phyloP scores from a whole-genome alignment of 2,797 vertebrate species.

The Ctenopoma multispine region DNA sequence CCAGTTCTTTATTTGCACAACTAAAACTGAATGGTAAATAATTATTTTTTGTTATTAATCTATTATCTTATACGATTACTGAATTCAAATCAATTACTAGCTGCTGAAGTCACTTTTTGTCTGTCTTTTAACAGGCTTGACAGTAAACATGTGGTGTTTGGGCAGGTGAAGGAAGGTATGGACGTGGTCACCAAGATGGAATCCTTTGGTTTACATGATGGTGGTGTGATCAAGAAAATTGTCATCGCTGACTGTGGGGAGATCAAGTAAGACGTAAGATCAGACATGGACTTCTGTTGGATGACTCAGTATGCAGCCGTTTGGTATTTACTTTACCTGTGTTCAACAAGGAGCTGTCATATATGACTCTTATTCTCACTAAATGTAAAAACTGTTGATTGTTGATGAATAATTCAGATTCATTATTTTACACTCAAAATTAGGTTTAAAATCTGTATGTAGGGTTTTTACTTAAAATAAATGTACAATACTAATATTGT shows the following conservation, averaged over 20 bases:
- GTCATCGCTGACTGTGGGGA: constrained; percentile 93
- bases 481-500: background rate
- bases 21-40: constrained; percentile 93
- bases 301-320: constrained; percentile 24
- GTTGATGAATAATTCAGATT: background rate
- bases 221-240: constrained; percentile 92
- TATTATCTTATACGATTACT: too few relatives aligned
- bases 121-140: constrained; percentile 87
- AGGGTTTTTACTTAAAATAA: background rate
- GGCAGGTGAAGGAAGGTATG: constrained; percentile 93
- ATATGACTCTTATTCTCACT: background rate
- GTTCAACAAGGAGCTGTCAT: background rate
- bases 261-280: constrained; percentile 78
- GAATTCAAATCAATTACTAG: background rate
- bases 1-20: constrained; percentile 95
- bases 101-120: background rate
- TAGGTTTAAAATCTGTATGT: background rate
- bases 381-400: constrained; percentile 7
- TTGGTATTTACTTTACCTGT: constrained; percentile 10
- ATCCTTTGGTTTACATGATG: constrained; percentile 90
- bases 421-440: background rate
- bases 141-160: constrained; percentile 96
- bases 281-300: constrained; percentile 9
- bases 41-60: background rate
- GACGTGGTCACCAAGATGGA: constrained; percentile 92